Evolutionary conservation across 2,888 invertebrate species (phyloP).

Genomic region (Dicyrtoma fusca): DNA sequence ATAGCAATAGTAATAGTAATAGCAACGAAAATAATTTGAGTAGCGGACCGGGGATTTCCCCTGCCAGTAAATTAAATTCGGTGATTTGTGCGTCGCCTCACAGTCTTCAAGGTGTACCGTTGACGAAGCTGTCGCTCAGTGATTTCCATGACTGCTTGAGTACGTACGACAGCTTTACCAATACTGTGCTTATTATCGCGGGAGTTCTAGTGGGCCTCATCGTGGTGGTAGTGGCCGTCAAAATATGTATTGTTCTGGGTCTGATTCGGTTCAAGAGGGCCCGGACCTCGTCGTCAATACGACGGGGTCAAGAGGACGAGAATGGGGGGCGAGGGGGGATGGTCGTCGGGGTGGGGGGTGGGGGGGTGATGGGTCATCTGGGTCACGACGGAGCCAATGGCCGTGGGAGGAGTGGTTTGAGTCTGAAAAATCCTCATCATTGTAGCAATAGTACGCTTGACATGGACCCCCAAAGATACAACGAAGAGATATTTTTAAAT

Average conservation of each 20-base stretch:
- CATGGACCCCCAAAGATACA: background rate
- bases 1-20: background rate
- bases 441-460: background rate
- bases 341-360: too few species aligned
- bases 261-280: slow-evolving; percentile 2
- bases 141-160: slow-evolving; percentile 21
- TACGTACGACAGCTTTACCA: slow-evolving; percentile 15
- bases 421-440: slow-evolving; percentile 19
- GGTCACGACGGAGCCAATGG: too few species aligned
- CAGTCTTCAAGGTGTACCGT: slow-evolving; percentile 10
- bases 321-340: too few species aligned
- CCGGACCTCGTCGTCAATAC: too few species aligned
- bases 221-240: slow-evolving; percentile 17
- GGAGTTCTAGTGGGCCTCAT: slow-evolving; percentile 18
- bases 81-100: slow-evolving; percentile 20
- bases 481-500: slow-evolving; percentile 16
- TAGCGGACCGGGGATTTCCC: too few species aligned
- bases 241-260: slow-evolving; percentile 6
- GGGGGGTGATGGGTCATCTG: too few species aligned
- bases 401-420: background rate
- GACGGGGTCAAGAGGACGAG: too few species aligned
- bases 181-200: slow-evolving; percentile 20
- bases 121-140: background rate
- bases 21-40: background rate
- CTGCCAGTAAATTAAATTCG: background rate